phyloP scores from a whole-genome alignment of 2,888 invertebrate species.

The Lordiphosa fenestrarum region DNA sequence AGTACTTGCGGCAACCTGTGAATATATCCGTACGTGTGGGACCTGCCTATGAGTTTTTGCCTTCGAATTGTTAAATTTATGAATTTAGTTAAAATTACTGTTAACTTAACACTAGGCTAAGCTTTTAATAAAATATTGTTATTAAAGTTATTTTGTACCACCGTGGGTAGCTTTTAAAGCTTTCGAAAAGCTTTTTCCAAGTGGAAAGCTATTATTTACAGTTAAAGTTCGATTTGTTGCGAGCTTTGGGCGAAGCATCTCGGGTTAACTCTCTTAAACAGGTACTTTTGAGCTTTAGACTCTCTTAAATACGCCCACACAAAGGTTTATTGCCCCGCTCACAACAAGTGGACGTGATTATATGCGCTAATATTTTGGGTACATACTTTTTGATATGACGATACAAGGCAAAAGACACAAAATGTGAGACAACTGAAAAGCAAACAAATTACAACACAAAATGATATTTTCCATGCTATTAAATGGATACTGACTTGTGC shows the following conservation, averaged over 20 bases:
- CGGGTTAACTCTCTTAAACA: conserved; percentile 28
- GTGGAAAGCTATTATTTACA: no score
- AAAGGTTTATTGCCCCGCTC: conserved; percentile 60
- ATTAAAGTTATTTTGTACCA: conserved; percentile 10
- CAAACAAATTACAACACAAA: no score
- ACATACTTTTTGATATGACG: background rate
- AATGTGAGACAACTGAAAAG: no score
- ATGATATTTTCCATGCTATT: no score
- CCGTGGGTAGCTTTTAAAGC: conserved; percentile 12
- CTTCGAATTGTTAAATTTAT: conserved; percentile 28
- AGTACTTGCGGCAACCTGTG: conserved; percentile 44
- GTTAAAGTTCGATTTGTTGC: conserved; percentile 1
- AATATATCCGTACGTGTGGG: conserved; percentile 58
- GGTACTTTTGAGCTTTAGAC: background rate
- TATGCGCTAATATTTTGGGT: conserved; percentile 2
- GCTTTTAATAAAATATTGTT: conserved; percentile 9
- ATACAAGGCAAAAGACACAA: no score
- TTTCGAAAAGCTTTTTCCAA: background rate
- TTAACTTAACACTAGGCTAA: conserved; percentile 10
- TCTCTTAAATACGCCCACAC: conserved; percentile 58
- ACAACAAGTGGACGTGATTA: conserved; percentile 39
- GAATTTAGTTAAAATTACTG: conserved; percentile 19
- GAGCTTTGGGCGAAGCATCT: background rate
- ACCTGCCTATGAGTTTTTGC: conserved; percentile 53
- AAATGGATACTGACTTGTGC: no score